Evolutionary conservation across 2,113 vertebrate species (phyloP), one percentile per base, ranked within the genome.

Genomic region (Corythornis madagascariensis): DNA sequence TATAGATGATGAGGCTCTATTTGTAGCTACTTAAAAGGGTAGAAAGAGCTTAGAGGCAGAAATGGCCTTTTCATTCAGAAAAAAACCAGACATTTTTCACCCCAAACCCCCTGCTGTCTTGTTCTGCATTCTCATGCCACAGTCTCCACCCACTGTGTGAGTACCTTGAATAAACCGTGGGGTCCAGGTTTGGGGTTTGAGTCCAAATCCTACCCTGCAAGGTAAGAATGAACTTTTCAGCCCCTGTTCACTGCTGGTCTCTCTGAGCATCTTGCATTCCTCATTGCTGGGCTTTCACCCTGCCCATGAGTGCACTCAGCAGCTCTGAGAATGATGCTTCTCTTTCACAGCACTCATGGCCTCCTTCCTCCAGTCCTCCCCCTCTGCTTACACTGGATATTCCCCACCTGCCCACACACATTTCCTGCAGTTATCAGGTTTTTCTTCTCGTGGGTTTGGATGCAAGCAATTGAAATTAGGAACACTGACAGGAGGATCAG

Each of bases 261-360:
- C 69, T 76, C 64, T 25, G 53, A 48, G 8, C 38, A 10, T 59
- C 26, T 67, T 76, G n/a, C 50, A 8, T 69, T 85, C 16, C 16
- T 33, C 8, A 5, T 40, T 35, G 9, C 2, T 60, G 21, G 7
- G 13, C 67, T 91, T 84, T 79, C 35, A 14, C 10, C 21, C 2
- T 22, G 59, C 47, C 53, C 7, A 10, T 1, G 3, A 42, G 43
- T 83, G 5, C 9, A 13, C 24, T 33, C 29, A 45, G 35, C 70
- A 90, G 6, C 19, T 1, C 3, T 26, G n/a, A 57, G 38, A 45
- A n/a, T 60, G 33, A 57, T 38, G 48, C 2, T 72, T 4, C 0
- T 17, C 31, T 76, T 72, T 55, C 66, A 20, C 29, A 69, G 42
- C 26, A 26, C 29, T 7, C 66, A 31, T 60, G 21, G 8, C 21